Base-by-base conservation (phyloP, 2,888 invertebrate genomes). In the Caenorhabditis afra region DNA sequence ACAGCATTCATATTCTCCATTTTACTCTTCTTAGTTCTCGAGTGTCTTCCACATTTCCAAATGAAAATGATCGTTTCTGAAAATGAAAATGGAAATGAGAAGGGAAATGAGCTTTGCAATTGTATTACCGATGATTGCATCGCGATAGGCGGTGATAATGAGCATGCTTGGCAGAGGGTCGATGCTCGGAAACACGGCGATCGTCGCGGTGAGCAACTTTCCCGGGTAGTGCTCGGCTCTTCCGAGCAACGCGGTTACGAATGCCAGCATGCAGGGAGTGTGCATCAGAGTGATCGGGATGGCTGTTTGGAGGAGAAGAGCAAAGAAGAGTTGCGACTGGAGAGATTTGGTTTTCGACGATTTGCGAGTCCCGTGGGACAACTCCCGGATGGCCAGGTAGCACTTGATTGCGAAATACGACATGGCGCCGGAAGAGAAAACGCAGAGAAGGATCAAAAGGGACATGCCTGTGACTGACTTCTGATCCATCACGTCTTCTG, bases 321-420 rank as follows among this genome's bases (percentile, higher is more conserved):
- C 67, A 23, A 35, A 67, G 47, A 67, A 67, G 10, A 67, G 35
- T 20, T 68, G 68, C 57, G 57, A 44, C 57, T 68, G 68, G 14
- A 68, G 58, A 5, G 18, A 18, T 18, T 55, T 29, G n/a, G 35
- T n/a, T 41, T 44, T 35, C 45, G 45, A 18, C 22, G 44, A 29
- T n/a, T 52, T 35, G 41, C 14, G 11, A 58, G 52, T 18, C 18
- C 18, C 3, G 39, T 41, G 14, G 49, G 41, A 11, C 1, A 59
- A 41, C 12, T 37, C 16, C 14, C 58, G 41, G 12, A 52, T 59
- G 41, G 59, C 22, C 16, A 52, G 5, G 16, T 68, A 68, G 20
- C 50, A 58, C 23, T 52, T 58, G 1, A 44, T 7, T 3, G 50
- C 68, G 41, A 39, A 68, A 18, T 37, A 59, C 7, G 41, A 20